Conservation (phyloP, 2,113 vertebrate genomes). For the Arenaria interpres region DNA sequence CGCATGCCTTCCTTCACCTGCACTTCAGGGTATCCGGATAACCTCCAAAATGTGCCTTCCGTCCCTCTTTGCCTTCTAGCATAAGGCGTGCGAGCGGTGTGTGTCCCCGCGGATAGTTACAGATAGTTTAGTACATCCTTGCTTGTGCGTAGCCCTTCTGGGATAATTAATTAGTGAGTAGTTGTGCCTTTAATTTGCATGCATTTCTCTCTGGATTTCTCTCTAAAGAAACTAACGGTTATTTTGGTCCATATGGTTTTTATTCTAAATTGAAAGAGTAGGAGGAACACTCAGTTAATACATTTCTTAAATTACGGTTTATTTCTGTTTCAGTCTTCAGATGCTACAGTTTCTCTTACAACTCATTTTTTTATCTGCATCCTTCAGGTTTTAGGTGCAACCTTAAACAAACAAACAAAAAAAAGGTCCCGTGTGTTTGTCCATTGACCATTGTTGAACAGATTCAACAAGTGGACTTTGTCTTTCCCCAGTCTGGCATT, state of each 20-base stretch:
- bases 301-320: background rate
- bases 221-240: background rate
- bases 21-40: rapidly evolving
- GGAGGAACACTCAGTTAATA: background rate
- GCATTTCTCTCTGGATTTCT: background rate
- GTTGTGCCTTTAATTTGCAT: background rate
- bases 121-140: background rate
- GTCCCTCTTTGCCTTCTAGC: rapidly evolving
- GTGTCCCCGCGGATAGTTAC: rapidly evolving
- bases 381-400: background rate
- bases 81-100: rapidly evolving
- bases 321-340: background rate
- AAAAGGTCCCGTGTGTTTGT: rapidly evolving
- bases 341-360: background rate
- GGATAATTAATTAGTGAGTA: background rate
- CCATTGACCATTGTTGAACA: background rate
- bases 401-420: background rate
- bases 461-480: background rate
- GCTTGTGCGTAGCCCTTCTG: background rate
- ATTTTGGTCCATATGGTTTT: background rate
- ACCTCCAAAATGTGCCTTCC: background rate
- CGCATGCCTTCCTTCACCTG: background rate
- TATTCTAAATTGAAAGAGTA: background rate
- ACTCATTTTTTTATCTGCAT: rapidly evolving
- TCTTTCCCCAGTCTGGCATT: background rate